phyloP scores from a whole-genome alignment of 2,888 invertebrate genomes.

The Endomychus coccineus region DNA sequence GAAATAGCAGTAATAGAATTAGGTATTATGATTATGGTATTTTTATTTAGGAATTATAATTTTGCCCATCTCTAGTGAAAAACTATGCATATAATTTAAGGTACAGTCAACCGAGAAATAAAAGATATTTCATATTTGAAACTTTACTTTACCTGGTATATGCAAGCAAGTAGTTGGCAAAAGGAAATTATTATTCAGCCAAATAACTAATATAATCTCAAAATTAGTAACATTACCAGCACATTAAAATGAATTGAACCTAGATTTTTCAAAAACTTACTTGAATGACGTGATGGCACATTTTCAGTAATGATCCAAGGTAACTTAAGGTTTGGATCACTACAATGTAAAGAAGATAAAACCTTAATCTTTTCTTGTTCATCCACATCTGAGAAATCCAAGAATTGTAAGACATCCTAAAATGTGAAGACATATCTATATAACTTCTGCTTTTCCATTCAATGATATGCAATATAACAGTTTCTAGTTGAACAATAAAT shows the following conservation, averaged over 20 bases:
- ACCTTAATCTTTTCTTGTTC: constrained; percentile 59
- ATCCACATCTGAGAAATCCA: constrained; percentile 66
- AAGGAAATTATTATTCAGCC: neutral
- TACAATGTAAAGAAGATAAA: constrained; percentile 51
- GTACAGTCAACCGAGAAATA: no score
- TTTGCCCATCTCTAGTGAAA: no score
- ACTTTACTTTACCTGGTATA: neutral
- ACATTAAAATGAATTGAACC: neutral
- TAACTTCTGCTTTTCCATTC: no score
- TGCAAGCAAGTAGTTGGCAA: neutral
- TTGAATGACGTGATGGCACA: constrained; percentile 1
- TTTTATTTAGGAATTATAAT: no score
- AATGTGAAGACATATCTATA: constrained; percentile 8
- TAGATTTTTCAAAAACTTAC: constrained; percentile 11
- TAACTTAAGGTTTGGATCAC: constrained; percentile 40
- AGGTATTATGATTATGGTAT: no score
- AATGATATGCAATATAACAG: no score
- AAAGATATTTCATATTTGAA: no score
- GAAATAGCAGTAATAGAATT: no score
- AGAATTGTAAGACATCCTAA: constrained; percentile 50
- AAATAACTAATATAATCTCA: no score
- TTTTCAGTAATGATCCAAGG: constrained; percentile 35
- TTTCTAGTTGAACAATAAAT: no score
- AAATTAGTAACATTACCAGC: neutral
- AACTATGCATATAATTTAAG: no score